These are phyloP conservation scores for Labeo calbasu DNA, from an alignment of 2,797 vertebrate species.

Conservation along the genomic window DNA sequence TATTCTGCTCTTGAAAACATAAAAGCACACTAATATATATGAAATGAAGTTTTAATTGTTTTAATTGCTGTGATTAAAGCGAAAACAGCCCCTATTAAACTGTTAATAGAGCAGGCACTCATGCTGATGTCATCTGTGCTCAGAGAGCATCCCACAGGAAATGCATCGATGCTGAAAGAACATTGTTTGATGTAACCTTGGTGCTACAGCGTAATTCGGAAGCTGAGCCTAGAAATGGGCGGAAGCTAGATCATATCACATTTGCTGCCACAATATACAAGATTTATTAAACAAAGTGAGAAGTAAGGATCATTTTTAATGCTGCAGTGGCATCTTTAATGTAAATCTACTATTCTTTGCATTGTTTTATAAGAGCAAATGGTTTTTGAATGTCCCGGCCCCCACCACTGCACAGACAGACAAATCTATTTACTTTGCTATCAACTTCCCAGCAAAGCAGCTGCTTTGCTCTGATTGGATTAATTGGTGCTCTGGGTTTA, in stretches of 20 bases:
- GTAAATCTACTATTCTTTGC: conserved; percentile 31
- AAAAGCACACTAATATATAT: not conserved
- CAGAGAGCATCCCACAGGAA: conserved; percentile 39
- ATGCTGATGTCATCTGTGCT: conserved; percentile 51
- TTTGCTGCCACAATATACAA: conserved; percentile 19
- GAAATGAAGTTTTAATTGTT: conserved; percentile 11
- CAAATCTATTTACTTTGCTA: conserved; percentile 69
- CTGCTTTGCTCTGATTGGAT: conserved; percentile 71
- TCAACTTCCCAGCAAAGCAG: conserved; percentile 63
- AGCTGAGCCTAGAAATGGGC: not conserved
- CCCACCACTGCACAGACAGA: conserved; percentile 21
- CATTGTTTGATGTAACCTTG: conserved; percentile 43
- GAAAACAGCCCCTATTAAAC: conserved; percentile 36
- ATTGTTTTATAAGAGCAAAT: conserved; percentile 35
- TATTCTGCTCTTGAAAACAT: not conserved
- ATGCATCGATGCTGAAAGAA: conserved; percentile 36
- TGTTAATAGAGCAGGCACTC: conserved; percentile 51
- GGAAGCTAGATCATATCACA: not conserved
- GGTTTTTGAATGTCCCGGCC: conserved; percentile 43
- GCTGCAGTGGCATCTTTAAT: not conserved
- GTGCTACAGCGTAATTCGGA: conserved; percentile 10
- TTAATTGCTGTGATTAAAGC: conserved; percentile 19
- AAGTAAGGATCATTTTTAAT: not conserved
- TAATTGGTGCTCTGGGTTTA: conserved; percentile 69
- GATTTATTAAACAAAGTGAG: not conserved